phyloP scores from a whole-genome alignment of 92 coral and sea anemone genomes.

The Diadumene lineata region DNA sequence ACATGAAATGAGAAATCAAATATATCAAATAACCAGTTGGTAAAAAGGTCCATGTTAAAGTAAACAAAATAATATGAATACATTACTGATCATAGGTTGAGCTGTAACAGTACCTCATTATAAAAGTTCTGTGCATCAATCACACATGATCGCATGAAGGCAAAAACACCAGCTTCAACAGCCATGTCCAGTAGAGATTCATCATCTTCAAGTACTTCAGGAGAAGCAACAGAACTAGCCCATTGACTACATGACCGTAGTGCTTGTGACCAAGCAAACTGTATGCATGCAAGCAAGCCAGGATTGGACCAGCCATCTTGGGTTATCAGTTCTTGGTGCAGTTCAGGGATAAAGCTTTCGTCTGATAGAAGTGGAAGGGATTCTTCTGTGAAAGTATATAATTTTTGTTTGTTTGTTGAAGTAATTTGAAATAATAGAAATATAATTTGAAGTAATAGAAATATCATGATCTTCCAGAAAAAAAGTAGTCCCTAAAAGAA shows the following conservation, averaged over 20 bases:
- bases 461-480: not conserved
- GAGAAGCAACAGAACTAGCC: slow-evolving; percentile 76
- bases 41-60: too few relatives aligned
- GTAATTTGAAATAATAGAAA: too few relatives aligned
- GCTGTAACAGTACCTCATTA: slow-evolving; percentile 98
- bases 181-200: slow-evolving; percentile 81
- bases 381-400: slow-evolving; percentile 47
- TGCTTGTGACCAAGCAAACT: slow-evolving; percentile 89
- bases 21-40: too few relatives aligned
- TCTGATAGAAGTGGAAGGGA: slow-evolving; percentile 75
- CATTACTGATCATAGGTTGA: too few relatives aligned
- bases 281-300: slow-evolving; percentile 75
- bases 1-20: too few relatives aligned
- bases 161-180: slow-evolving; percentile 74
- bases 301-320: slow-evolving; percentile 68
- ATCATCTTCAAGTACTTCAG: slow-evolving; percentile 83
- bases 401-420: too few relatives aligned
- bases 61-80: too few relatives aligned
- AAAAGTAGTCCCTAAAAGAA: not conserved
- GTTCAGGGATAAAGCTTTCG: slow-evolving; percentile 75
- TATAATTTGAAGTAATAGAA: too few relatives aligned
- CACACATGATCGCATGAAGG: slow-evolving; percentile 63
- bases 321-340: slow-evolving; percentile 70
- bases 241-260: slow-evolving; percentile 92
- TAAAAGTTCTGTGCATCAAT: slow-evolving; percentile 74